A percentile compares a stretch with the other conserved stretches of the same genome.
Evolutionary conservation across 1,140 invertebrate genomes (phyloP).

Genomic region (Drosophila equinoxialis): DNA sequence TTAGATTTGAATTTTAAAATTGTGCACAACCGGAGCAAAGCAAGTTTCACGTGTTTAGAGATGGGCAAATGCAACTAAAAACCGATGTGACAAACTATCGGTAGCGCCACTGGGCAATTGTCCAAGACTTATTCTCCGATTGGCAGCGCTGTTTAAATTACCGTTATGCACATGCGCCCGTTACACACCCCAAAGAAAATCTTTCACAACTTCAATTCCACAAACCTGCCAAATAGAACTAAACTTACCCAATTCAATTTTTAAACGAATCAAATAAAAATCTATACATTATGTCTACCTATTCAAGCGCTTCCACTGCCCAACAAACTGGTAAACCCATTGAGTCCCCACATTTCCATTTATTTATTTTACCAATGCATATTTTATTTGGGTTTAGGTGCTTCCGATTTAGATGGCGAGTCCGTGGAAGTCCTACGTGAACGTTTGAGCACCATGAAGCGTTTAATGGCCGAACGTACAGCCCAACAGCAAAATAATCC

Average conservation of each 20-base stretch:
- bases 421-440: constrained; percentile 91
- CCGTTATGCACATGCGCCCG: constrained; percentile 58
- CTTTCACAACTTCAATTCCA: neutral
- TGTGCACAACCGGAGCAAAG: constrained; percentile 21
- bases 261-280: constrained; percentile 1
- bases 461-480: constrained; percentile 88
- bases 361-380: no score
- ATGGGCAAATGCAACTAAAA: neutral
- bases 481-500: constrained; percentile 84
- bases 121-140: neutral
- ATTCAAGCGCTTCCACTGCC: constrained; percentile 51
- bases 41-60: constrained; percentile 63
- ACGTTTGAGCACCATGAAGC: constrained; percentile 90
- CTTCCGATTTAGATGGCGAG: constrained; percentile 86
- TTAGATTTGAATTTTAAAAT: constrained; percentile 25
- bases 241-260: constrained; percentile 15
- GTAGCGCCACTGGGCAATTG: constrained; percentile 7
- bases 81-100: neutral
- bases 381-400: constrained; percentile 21
- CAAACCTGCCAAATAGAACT: constrained; percentile 26
- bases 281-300: constrained; percentile 38
- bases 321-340: constrained; percentile 43
- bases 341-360: neutral
- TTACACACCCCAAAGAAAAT: constrained; percentile 26
- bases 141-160: constrained; percentile 15